These are phyloP conservation scores for Lissonota sp. DNA, from an alignment of 2,888 invertebrate genomes.

Conservation along the genomic window DNA sequence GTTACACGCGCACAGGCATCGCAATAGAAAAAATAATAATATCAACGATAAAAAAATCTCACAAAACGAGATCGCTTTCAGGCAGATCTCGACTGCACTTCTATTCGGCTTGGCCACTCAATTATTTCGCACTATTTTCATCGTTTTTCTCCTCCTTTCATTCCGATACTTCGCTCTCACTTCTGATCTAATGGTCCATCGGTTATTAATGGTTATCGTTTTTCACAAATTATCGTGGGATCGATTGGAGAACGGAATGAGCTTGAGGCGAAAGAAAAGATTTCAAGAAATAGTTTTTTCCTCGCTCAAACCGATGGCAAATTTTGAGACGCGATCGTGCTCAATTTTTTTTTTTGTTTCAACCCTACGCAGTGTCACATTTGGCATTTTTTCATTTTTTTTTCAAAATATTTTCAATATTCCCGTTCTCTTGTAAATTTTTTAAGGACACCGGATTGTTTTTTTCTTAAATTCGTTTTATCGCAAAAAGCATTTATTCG, in stretches of 20 bases:
- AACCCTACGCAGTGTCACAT: conserved; percentile 25
- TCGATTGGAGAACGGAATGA: background rate
- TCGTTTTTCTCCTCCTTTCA: no score
- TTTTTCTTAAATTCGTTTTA: conserved; percentile 28
- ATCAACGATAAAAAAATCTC: conserved; percentile 24
- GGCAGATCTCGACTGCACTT: conserved; percentile 53
- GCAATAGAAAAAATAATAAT: conserved; percentile 29
- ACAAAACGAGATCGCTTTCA: conserved; percentile 51
- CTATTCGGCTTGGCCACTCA: background rate
- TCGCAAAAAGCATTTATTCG: conserved; percentile 59
- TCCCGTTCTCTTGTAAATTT: background rate
- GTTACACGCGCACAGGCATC: conserved; percentile 7
- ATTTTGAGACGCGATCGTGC: conserved; percentile 55
- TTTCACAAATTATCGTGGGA: background rate
- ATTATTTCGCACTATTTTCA: conserved; percentile 7
- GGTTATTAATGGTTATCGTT: conserved; percentile 3
- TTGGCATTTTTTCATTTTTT: conserved; percentile 12
- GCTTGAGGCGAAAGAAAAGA: background rate
- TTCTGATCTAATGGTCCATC: background rate
- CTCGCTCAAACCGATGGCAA: background rate
- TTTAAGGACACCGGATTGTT: conserved; percentile 39
- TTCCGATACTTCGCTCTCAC: background rate
- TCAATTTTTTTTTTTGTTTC: conserved; percentile 48
- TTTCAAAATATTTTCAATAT: no score
- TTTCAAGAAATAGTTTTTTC: background rate